Evolutionary conservation across 64 coral and sea anemone species (phyloP).

Genomic region (Stylophora pistillata): DNA sequence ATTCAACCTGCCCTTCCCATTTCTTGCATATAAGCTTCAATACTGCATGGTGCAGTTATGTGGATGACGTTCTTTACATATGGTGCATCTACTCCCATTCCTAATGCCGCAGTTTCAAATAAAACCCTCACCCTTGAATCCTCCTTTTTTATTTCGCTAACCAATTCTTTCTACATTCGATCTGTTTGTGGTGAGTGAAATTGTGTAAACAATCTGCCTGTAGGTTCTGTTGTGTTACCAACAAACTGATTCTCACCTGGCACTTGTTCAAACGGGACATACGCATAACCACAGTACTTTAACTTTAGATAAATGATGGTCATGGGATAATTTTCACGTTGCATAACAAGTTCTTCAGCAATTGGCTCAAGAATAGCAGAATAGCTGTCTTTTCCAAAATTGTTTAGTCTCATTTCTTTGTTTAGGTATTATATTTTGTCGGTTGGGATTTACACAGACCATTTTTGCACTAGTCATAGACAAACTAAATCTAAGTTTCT

Average conservation of each 20-base stretch:
- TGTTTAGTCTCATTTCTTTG: conserved; percentile 21
- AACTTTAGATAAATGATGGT: conserved; percentile 48
- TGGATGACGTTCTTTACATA: conserved; percentile 1
- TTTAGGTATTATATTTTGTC: conserved; percentile 33
- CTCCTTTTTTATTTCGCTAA: conserved; percentile 17
- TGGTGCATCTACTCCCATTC: conserved; percentile 45
- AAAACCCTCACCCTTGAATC: conserved; percentile 50
- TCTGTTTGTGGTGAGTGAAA: conserved; percentile 47
- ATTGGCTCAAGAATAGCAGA: neutral
- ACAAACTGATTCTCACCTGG: conserved; percentile 23
- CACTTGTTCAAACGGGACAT: conserved; percentile 44
- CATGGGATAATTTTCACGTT: conserved; percentile 36
- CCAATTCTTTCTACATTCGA: conserved; percentile 47
- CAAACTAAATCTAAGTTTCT: neutral
- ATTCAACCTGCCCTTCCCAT: too few relatives aligned
- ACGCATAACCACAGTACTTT: too few relatives aligned
- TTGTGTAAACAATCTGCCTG: conserved; percentile 58
- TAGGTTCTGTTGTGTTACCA: conserved; percentile 5
- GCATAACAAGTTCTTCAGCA: conserved; percentile 20
- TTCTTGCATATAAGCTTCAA: too few relatives aligned
- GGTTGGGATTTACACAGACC: neutral
- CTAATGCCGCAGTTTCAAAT: conserved; percentile 53
- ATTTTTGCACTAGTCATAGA: neutral
- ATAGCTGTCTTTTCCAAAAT: conserved; percentile 43
- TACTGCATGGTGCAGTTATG: neutral